A percentile compares a stretch with the other conserved stretches of the same genome.
These are phyloP conservation scores for Merops nubicus DNA, from an alignment of 2,113 vertebrate species.

Conservation along the genomic window DNA sequence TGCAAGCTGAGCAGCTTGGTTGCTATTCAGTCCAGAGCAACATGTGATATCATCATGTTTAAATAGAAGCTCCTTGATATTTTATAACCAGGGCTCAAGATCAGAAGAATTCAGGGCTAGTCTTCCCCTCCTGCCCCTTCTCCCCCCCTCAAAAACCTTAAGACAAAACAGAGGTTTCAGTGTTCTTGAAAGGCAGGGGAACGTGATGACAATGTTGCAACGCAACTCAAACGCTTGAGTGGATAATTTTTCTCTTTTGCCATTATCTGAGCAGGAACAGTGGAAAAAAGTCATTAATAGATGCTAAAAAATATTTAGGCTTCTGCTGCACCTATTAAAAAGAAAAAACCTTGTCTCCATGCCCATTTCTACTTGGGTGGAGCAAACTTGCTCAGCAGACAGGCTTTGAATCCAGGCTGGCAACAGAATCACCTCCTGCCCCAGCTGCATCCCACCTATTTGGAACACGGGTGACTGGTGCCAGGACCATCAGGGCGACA, in stretches of 20 bases:
- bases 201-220: neutral
- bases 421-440: neutral
- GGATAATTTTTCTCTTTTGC: neutral
- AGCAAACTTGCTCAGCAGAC: neutral
- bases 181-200: neutral
- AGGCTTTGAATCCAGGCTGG: neutral
- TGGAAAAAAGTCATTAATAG: neutral
- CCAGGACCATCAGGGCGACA: neutral
- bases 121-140: neutral
- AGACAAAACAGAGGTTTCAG: neutral
- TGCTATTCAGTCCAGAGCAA: neutral
- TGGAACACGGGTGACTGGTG: neutral
- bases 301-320: neutral
- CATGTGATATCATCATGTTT: neutral
- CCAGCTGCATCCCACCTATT: neutral
- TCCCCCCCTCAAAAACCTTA: accelerated
- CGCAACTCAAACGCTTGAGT: neutral
- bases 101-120: neutral
- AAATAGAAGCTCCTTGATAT: neutral
- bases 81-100: neutral
- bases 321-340: neutral
- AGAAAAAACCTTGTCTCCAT: neutral
- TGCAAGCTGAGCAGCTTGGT: neutral
- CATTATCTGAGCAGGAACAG: neutral
- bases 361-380: neutral